phyloP scores from a whole-genome alignment of 2,888 invertebrate species.

The Anorthoa munda region DNA sequence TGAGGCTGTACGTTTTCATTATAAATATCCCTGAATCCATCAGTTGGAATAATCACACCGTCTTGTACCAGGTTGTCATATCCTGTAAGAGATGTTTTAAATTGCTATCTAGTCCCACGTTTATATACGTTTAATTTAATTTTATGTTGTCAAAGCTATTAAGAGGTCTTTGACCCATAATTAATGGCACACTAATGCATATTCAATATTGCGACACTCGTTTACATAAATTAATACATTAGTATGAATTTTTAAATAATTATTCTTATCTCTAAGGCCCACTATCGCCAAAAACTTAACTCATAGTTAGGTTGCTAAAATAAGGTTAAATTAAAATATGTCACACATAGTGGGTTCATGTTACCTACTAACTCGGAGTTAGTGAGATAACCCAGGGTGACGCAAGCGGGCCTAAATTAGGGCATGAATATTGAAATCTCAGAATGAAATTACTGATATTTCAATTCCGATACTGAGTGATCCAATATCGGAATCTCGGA shows the following conservation, averaged over 20 bases:
- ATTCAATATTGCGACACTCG: neutral
- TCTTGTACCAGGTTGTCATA: constrained; percentile 70
- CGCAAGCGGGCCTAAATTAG: too few species aligned
- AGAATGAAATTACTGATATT: too few species aligned
- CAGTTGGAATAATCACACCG: constrained; percentile 65
- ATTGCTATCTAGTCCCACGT: neutral
- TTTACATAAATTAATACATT: neutral
- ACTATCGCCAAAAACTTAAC: too few species aligned
- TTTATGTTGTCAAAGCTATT: neutral
- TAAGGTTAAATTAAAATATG: too few species aligned
- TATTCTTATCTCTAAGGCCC: too few species aligned
- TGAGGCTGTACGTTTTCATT: constrained; percentile 70
- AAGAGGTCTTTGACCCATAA: neutral
- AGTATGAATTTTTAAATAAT: neutral
- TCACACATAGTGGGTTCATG: too few species aligned
- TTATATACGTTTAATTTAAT: neutral
- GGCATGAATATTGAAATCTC: too few species aligned
- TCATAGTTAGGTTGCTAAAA: too few species aligned
- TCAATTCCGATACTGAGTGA: too few species aligned
- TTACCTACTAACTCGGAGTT: too few species aligned
- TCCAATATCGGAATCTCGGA: too few species aligned
- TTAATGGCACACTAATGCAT: neutral
- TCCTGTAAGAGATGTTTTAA: constrained; percentile 63
- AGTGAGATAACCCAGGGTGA: too few species aligned
- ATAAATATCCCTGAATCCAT: constrained; percentile 74